Base-by-base conservation (phyloP, 2,797 vertebrate genomes). In the Gadopsis bispinosus region DNA sequence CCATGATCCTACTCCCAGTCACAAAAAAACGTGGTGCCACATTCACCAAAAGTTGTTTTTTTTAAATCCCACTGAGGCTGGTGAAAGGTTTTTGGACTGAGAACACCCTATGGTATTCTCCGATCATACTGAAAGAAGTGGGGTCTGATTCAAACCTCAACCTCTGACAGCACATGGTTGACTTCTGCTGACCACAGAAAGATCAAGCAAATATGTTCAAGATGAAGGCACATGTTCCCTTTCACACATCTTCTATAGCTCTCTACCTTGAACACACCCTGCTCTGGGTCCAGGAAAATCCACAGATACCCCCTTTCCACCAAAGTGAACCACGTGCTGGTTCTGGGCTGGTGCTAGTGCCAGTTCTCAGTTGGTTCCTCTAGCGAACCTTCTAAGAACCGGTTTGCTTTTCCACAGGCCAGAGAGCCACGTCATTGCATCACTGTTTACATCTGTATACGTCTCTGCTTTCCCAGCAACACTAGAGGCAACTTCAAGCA, bases 151-250 rank as follows among this genome's bases (percentile, higher is more conserved):
- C 45, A 45, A 61, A 29, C 20, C 62, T 54, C 22, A 54, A 77
- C 78, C 74, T 66, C 50, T 54, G 17, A 35, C 35, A 71, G 26
- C 47, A 63, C 72, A 72, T 71, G 68, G 19, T 26, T 41, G 45
- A 67, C 67, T 67, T 64, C 78, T 88, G 12, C 74, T 68, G 41
- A 83, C 68, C 83, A 80, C 61, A 69, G 69, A 75, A 63, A 59
- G 60, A 55, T 69, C 11, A 64, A 64, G 67, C 7, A 68, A 51
- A 58, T 39, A 56, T 45, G 11, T 12, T 16, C 16, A 63, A 20
- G 33, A 48, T n/a, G 50, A 55, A 7, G 64, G 13, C 62, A 37
- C 26, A 37, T 41, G 50, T 65, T 69, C 64, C 35, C 43, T 53
- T n/a, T 43, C 33, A 45, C 29, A 20, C 19, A 19, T 70, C 4